phyloP scores from a whole-genome alignment of 1,140 invertebrate genomes.

The Drosophila kanapiae region DNA sequence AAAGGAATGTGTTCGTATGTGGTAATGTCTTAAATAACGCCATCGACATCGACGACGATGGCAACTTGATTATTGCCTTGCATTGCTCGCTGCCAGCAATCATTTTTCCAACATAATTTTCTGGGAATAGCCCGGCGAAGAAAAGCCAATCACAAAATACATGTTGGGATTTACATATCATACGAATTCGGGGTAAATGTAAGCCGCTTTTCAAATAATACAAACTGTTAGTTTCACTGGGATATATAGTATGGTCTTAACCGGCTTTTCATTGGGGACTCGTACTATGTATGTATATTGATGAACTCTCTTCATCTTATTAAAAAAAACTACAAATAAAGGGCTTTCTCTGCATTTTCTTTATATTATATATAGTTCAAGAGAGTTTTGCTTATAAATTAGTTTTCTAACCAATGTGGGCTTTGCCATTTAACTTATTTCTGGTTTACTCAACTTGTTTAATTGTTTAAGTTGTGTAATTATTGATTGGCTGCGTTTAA shows the following conservation, averaged over 20 bases:
- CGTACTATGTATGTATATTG: not conserved
- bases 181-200: constrained; percentile 53
- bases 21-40: constrained; percentile 64
- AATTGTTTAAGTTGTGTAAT: constrained; percentile 15
- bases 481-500: constrained; percentile 9
- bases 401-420: not conserved
- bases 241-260: constrained; percentile 2
- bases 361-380: constrained; percentile 5
- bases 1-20: constrained; percentile 63
- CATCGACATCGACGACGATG: constrained; percentile 57
- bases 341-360: constrained; percentile 9
- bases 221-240: constrained; percentile 18
- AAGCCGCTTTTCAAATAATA: constrained; percentile 27
- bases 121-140: constrained; percentile 58
- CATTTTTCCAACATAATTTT: constrained; percentile 71
- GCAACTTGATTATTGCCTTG: constrained; percentile 43
- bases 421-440: not conserved
- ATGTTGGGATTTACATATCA: constrained; percentile 62
- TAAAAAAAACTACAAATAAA: constrained; percentile 5
- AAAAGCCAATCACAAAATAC: constrained; percentile 40
- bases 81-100: constrained; percentile 34
- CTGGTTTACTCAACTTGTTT: not conserved
- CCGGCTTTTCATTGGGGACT: constrained; percentile 10
- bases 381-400: constrained; percentile 3
- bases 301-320: constrained; percentile 15